Evolutionary conservation across 2,888 invertebrate species (phyloP).

Genomic region (Tiliacea citrago): DNA sequence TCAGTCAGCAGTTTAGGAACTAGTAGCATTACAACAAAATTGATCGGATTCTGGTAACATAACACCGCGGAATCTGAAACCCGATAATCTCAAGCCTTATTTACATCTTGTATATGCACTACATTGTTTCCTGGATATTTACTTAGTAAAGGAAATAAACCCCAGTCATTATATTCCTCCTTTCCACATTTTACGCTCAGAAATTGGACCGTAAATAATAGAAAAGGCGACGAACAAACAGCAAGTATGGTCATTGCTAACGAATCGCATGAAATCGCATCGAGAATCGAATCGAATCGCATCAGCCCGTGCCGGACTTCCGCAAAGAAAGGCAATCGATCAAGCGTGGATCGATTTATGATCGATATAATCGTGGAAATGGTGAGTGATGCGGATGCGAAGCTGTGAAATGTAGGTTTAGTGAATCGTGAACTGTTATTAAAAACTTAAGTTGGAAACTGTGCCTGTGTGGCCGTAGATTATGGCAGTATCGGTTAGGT

Average conservation of each 20-base stretch:
- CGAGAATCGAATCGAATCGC: constrained; percentile 53
- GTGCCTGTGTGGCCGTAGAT: not conserved
- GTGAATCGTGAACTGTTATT: constrained; percentile 49
- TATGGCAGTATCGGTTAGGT: constrained; percentile 3
- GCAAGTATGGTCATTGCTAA: constrained; percentile 68
- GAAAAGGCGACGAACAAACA: constrained; percentile 63
- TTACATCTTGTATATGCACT: not conserved
- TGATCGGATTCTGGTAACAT: not conserved
- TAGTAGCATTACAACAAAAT: not conserved
- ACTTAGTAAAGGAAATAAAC: not conserved
- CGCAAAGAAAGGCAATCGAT: constrained; percentile 67
- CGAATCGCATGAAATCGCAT: constrained; percentile 60
- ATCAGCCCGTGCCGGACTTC: constrained; percentile 60
- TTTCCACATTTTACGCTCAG: constrained; percentile 34
- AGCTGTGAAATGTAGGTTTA: constrained; percentile 52
- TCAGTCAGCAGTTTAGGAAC: not conserved
- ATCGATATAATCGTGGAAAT: constrained; percentile 64
- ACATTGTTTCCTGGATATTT: not conserved
- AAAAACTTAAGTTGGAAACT: constrained; percentile 14
- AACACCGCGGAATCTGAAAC: not conserved
- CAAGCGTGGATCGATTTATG: constrained; percentile 61
- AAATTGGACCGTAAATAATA: constrained; percentile 63
- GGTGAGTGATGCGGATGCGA: constrained; percentile 55
- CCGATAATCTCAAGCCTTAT: not conserved
- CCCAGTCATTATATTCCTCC: constrained; percentile 7